phyloP scores from a whole-genome alignment of 2,797 vertebrate genomes.

The Botia kubotai region DNA sequence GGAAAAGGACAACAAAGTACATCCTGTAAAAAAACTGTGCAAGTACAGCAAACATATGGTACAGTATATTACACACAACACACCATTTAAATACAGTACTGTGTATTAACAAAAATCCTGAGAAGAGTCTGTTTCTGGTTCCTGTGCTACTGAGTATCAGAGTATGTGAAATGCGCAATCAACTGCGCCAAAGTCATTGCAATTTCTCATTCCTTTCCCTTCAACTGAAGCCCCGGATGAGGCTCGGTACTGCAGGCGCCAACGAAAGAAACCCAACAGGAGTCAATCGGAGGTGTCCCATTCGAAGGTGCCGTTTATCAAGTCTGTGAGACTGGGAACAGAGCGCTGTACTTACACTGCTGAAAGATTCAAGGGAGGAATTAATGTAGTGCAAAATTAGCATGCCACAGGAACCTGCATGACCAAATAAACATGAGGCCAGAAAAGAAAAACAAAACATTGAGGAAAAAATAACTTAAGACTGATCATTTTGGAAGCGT shows the following conservation, averaged over 20 bases:
- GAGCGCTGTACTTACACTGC: neutral
- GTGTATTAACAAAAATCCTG: conserved; percentile 86
- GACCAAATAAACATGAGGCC: conserved; percentile 61
- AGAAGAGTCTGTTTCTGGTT: conserved; percentile 81
- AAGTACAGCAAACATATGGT: conserved; percentile 87
- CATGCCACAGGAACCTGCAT: conserved; percentile 73
- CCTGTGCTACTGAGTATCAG: conserved; percentile 69
- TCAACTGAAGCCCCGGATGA: conserved; percentile 51
- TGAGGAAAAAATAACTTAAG: conserved; percentile 52
- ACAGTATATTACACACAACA: conserved; percentile 85
- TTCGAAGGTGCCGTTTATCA: conserved; percentile 65
- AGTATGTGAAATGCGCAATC: conserved; percentile 65
- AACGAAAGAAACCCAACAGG: conserved; percentile 52
- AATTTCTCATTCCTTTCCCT: conserved; percentile 51
- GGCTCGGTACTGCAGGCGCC: conserved; percentile 58
- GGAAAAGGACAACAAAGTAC: conserved; percentile 29
- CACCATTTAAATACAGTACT: conserved; percentile 85
- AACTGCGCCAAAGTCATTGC: conserved; percentile 39
- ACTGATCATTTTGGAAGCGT: conserved; percentile 58
- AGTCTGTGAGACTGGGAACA: conserved; percentile 3
- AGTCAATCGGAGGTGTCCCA: conserved; percentile 58
- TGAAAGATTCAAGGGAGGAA: conserved; percentile 57
- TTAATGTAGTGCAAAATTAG: conserved; percentile 78
- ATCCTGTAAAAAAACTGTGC: conserved; percentile 79
- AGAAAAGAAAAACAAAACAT: conserved; percentile 2